phyloP scores from a whole-genome alignment of 2,888 invertebrate genomes.

The Orthosia cruda region DNA sequence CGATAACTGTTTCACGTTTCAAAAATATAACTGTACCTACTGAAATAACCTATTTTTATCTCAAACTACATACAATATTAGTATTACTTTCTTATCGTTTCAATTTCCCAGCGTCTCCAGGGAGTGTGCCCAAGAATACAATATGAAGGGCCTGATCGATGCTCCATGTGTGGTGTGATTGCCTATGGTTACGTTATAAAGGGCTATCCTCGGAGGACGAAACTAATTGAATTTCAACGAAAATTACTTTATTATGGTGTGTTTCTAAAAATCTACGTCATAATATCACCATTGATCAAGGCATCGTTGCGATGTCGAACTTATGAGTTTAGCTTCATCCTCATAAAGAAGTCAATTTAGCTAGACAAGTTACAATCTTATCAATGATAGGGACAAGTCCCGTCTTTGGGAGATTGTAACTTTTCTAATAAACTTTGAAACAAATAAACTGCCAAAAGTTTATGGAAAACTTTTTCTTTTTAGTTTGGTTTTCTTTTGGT shows the following conservation, averaged over 20 bases:
- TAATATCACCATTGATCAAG: not conserved
- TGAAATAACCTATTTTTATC: not conserved
- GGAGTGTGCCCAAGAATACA: constrained; percentile 17
- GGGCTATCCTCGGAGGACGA: not conserved
- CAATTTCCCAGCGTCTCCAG: constrained; percentile 19
- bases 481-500: too few species aligned
- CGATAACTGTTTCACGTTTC: not conserved
- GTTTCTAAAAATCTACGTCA: too few species aligned
- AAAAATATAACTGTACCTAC: not conserved
- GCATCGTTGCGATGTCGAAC: not conserved
- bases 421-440: too few species aligned
- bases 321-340: too few species aligned
- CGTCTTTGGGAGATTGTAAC: too few species aligned
- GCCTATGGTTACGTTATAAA: constrained; percentile 13
- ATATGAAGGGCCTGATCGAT: not conserved
- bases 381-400: too few species aligned
- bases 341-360: too few species aligned
- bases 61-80: constrained; percentile 15
- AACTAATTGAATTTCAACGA: constrained; percentile 17
- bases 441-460: too few species aligned
- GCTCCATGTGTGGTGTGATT: constrained; percentile 21
- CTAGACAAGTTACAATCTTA: too few species aligned
- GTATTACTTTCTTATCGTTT: constrained; percentile 1
- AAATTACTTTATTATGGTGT: not conserved
- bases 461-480: too few species aligned